phyloP scores from a whole-genome alignment of 1,140 invertebrate genomes.

The Pentalonia nigronervosa region DNA sequence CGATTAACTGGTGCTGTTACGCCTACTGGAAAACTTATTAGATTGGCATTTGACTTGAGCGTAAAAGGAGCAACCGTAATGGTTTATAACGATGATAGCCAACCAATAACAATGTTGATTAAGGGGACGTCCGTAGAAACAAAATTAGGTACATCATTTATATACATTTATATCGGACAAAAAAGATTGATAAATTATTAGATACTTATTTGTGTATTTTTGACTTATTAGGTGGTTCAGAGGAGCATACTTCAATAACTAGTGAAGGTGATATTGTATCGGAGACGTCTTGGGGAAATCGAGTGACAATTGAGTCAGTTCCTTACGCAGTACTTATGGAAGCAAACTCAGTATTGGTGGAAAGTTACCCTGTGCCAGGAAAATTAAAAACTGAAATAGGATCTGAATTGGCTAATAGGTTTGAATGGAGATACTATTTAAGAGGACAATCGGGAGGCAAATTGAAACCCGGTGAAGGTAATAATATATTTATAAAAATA shows the following conservation, averaged over 20 bases:
- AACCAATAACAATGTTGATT: slow-evolving; percentile 84
- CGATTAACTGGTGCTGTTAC: slow-evolving; percentile 87
- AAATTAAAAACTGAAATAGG: slow-evolving; percentile 88
- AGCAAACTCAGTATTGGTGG: slow-evolving; percentile 81
- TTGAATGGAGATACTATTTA: slow-evolving; percentile 94
- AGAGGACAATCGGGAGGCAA: slow-evolving; percentile 63
- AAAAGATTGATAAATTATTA: background rate
- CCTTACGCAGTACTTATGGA: slow-evolving; percentile 84
- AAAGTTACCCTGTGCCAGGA: slow-evolving; percentile 88
- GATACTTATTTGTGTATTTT: background rate
- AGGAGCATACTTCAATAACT: slow-evolving; percentile 80
- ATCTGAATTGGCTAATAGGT: slow-evolving; percentile 88
- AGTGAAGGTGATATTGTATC: slow-evolving; percentile 82
- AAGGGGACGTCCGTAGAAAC: slow-evolving; percentile 85
- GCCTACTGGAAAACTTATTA: slow-evolving; percentile 89
- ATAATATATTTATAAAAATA: slow-evolving; percentile 27
- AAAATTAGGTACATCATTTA: slow-evolving; percentile 67
- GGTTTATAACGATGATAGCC: slow-evolving; percentile 81
- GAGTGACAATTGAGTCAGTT: slow-evolving; percentile 83
- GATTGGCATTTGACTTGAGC: slow-evolving; percentile 84
- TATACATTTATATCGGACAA: background rate
- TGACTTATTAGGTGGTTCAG: slow-evolving; percentile 71
- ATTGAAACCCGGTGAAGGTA: slow-evolving; percentile 58
- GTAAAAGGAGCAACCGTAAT: slow-evolving; percentile 87
- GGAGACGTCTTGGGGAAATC: slow-evolving; percentile 82